These are phyloP conservation scores for Rhagologus leucostigma DNA, from an alignment of 2,113 vertebrate species.

Conservation along the genomic window DNA sequence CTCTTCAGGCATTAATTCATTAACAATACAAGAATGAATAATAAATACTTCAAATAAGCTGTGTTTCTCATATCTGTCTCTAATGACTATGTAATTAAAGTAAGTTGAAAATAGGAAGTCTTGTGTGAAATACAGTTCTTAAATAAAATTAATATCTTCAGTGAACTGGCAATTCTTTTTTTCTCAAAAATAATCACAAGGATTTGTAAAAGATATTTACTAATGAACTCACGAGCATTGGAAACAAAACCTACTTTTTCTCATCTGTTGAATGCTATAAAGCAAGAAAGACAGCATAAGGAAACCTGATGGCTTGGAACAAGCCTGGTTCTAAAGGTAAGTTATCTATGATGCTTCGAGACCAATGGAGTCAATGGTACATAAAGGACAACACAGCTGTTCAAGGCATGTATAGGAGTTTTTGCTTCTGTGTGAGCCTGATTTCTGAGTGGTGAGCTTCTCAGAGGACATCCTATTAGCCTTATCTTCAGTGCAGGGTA, in stretches of 20 bases:
- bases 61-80: constrained; percentile 54
- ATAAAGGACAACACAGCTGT: neutral
- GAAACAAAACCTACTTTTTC: neutral
- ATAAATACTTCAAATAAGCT: constrained; percentile 65
- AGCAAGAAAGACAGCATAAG: neutral
- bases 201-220: neutral
- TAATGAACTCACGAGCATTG: neutral
- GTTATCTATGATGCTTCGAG: neutral
- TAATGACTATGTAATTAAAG: constrained; percentile 71
- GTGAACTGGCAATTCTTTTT: constrained; percentile 9
- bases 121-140: constrained; percentile 58
- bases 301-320: neutral
- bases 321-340: neutral
- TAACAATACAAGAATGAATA: constrained; percentile 64
- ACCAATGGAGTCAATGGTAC: neutral
- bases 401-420: neutral
- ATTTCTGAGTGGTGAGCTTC: neutral
- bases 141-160: constrained; percentile 44
- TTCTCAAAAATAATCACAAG: constrained; percentile 13
- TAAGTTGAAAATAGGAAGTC: constrained; percentile 56
- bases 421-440: neutral
- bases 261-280: neutral
- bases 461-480: neutral
- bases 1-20: constrained; percentile 62
- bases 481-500: neutral